Conservation (phyloP, 2,888 invertebrate genomes). For the Chloroclystis v-ata region DNA sequence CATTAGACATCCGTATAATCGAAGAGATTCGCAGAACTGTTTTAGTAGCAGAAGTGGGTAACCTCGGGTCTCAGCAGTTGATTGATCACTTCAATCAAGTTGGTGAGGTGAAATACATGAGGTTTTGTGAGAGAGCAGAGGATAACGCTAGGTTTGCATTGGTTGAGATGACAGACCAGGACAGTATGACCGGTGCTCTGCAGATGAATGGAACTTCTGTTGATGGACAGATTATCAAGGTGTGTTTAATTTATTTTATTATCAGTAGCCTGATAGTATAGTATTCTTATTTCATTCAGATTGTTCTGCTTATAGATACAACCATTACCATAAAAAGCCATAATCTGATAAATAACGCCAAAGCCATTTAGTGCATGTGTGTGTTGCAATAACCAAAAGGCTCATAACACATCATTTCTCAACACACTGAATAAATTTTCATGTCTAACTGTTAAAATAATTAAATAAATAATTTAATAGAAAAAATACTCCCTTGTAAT, state of each 20-base stretch:
- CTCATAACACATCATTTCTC: no score
- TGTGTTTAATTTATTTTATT: constrained; percentile 27
- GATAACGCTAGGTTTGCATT: constrained; percentile 89
- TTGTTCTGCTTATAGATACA: no score
- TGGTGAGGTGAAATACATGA: constrained; percentile 96
- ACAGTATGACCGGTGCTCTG: constrained; percentile 90
- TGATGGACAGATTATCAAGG: constrained; percentile 82
- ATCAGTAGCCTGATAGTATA: no score
- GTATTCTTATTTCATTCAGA: no score
- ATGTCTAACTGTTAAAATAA: no score
- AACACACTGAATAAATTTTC: no score
- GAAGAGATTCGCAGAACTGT: constrained; percentile 98
- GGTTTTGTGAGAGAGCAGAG: constrained; percentile 91
- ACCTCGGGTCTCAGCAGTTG: constrained; percentile 88
- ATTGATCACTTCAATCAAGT: constrained; percentile 91
- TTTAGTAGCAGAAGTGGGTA: constrained; percentile 88
- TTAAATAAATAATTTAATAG: no score
- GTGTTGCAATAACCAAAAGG: no score
- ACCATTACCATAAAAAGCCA: no score
- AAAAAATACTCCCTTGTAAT: no score
- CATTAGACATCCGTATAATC: constrained; percentile 91
- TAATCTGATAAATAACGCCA: no score
- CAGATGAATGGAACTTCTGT: constrained; percentile 89
- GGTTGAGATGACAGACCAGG: constrained; percentile 96
- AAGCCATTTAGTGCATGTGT: no score